A percentile compares a stretch with the other conserved stretches of the same genome.
phyloP scores from a whole-genome alignment of 2,797 vertebrate species.

The Melopsittacus undulatus region DNA sequence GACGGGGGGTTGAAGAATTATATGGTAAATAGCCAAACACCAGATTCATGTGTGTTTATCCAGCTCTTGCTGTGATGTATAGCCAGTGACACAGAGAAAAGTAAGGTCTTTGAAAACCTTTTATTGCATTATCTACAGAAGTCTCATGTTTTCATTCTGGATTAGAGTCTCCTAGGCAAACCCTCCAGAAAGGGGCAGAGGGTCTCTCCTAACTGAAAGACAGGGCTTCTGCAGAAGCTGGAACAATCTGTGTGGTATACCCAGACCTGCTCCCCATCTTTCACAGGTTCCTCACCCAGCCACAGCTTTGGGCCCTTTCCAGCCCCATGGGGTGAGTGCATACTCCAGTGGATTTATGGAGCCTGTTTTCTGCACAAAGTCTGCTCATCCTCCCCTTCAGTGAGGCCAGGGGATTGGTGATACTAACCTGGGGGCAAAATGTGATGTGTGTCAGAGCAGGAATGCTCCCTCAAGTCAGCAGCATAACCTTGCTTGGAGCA shows the following conservation, averaged over 20 bases:
- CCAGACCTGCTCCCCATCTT: neutral
- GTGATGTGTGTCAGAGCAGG: neutral
- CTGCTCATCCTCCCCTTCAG: neutral
- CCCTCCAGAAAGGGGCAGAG: neutral
- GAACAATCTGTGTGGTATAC: no score
- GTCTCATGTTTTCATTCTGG: neutral
- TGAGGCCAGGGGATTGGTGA: neutral
- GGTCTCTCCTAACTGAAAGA: neutral
- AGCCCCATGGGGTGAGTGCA: neutral
- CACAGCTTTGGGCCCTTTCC: neutral
- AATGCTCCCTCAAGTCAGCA: neutral
- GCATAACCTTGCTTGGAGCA: neutral
- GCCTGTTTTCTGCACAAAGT: neutral
- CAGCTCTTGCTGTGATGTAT: neutral
- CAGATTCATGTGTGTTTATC: neutral
- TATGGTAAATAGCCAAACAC: slow-evolving; percentile 25
- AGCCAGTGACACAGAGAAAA: neutral
- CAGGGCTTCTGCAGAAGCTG: neutral
- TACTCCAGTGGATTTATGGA: neutral
- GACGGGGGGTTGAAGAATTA: slow-evolving; percentile 6
- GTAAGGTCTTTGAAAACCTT: neutral
- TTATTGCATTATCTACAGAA: neutral
- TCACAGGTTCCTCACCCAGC: neutral
- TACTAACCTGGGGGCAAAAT: neutral
- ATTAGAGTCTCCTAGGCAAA: neutral